Evolutionary conservation across 2,888 invertebrate species (phyloP).

Genomic region (Autographa gamma): DNA sequence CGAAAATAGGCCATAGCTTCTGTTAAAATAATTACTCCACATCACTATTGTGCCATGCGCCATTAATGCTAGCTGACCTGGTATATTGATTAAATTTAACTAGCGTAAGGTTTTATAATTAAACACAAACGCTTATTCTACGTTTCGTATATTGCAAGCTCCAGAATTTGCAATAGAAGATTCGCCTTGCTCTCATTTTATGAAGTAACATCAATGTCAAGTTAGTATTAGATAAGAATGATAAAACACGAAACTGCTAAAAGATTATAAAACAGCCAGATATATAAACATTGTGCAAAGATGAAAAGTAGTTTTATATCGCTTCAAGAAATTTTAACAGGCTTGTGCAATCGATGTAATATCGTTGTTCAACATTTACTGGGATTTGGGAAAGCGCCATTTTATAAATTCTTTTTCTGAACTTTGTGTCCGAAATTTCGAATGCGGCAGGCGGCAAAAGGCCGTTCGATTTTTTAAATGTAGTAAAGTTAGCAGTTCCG

Average conservation of each 20-base stretch:
- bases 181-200: slow-evolving; percentile 39
- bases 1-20: slow-evolving; percentile 40
- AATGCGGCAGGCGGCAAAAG: slow-evolving; percentile 35
- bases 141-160: not conserved
- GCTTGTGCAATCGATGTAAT: slow-evolving; percentile 29
- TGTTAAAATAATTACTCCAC: slow-evolving; percentile 49
- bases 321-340: slow-evolving; percentile 39
- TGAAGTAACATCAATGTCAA: slow-evolving; percentile 51
- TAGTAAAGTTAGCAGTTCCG: slow-evolving; percentile 27
- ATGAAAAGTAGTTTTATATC: slow-evolving; percentile 14
- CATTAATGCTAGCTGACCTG: slow-evolving; percentile 29
- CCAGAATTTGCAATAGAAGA: slow-evolving; percentile 12
- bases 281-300: slow-evolving; percentile 34
- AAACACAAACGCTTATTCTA: slow-evolving; percentile 3
- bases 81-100: slow-evolving; percentile 5
- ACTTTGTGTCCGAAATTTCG: slow-evolving; percentile 10
- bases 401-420: slow-evolving; percentile 39
- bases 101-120: not conserved
- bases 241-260: slow-evolving; percentile 39
- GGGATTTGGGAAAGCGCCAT: slow-evolving; percentile 44
- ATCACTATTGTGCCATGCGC: slow-evolving; percentile 20
- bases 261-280: slow-evolving; percentile 46
- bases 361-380: slow-evolving; percentile 14
- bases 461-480: slow-evolving; percentile 25
- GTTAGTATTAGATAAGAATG: slow-evolving; percentile 50